These are phyloP conservation scores for Pseudochirops corinnae DNA, from an alignment of 2,797 vertebrate genomes.

Conservation along the genomic window DNA sequence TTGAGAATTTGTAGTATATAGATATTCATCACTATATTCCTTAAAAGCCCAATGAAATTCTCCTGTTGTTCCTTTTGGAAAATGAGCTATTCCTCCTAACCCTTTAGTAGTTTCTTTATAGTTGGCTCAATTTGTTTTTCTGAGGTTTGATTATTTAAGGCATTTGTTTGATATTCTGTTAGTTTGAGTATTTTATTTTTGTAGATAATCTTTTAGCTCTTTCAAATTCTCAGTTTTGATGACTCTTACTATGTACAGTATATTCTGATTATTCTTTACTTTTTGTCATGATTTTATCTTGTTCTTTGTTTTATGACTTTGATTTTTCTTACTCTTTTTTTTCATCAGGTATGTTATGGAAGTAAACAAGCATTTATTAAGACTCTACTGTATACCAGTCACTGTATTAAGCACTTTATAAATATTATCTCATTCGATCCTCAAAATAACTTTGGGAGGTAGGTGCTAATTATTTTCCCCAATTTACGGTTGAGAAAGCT, in stretches of 20 bases:
- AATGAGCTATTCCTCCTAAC: not conserved
- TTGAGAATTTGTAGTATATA: not conserved
- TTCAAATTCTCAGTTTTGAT: not conserved
- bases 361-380: not conserved
- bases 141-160: not conserved
- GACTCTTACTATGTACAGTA: not conserved
- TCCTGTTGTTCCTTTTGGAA: not conserved
- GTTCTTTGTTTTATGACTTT: not conserved
- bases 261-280: not conserved
- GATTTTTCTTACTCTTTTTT: not conserved
- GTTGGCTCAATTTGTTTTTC: not conserved
- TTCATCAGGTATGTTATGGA: not conserved
- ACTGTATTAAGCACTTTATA: not conserved
- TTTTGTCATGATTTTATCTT: not conserved
- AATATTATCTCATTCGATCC: not conserved
- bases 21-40: not conserved
- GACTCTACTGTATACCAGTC: not conserved
- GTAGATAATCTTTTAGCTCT: not conserved
- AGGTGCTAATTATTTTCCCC: not conserved
- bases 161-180: not conserved
- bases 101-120: not conserved
- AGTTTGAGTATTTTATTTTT: not conserved
- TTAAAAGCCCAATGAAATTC: not conserved
- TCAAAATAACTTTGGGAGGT: not conserved
- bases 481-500: not conserved